phyloP scores from a whole-genome alignment of 1,140 invertebrate genomes.

The Drosophila sucinea region DNA sequence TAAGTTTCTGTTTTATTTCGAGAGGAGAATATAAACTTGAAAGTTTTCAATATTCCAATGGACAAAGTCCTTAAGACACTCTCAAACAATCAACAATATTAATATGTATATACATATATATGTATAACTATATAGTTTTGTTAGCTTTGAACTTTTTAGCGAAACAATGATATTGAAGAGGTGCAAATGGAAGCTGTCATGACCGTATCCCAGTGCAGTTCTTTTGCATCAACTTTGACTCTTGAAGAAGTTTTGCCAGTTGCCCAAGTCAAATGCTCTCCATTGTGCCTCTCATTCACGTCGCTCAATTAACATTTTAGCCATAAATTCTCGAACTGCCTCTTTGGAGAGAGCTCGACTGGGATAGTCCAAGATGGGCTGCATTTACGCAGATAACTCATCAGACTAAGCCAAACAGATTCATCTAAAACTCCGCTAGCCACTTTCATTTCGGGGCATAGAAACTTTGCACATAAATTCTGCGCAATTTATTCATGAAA shows the following conservation, averaged over 20 bases:
- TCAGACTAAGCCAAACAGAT: conserved; percentile 81
- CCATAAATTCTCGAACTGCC: conserved; percentile 67
- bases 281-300: conserved; percentile 30
- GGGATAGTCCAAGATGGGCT: conserved; percentile 21
- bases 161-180: not conserved
- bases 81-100: too few relatives aligned
- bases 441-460: conserved; percentile 66
- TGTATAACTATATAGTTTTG: not conserved
- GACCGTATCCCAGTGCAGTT: not conserved
- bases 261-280: conserved; percentile 37
- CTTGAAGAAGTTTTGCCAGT: conserved; percentile 29
- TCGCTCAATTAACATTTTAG: conserved; percentile 76
- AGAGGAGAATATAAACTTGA: too few relatives aligned
- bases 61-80: too few relatives aligned
- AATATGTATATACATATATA: not conserved
- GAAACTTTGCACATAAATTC: conserved; percentile 79
- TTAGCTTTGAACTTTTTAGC: not conserved
- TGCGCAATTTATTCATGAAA: conserved; percentile 80
- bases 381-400: conserved; percentile 78
- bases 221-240: conserved; percentile 4
- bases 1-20: too few relatives aligned
- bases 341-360: conserved; percentile 4
- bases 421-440: conserved; percentile 79
- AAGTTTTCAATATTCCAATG: too few relatives aligned
- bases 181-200: not conserved